These are phyloP conservation scores for Bombyx huttoni DNA, from an alignment of 2,888 invertebrate species.

Conservation along the genomic window DNA sequence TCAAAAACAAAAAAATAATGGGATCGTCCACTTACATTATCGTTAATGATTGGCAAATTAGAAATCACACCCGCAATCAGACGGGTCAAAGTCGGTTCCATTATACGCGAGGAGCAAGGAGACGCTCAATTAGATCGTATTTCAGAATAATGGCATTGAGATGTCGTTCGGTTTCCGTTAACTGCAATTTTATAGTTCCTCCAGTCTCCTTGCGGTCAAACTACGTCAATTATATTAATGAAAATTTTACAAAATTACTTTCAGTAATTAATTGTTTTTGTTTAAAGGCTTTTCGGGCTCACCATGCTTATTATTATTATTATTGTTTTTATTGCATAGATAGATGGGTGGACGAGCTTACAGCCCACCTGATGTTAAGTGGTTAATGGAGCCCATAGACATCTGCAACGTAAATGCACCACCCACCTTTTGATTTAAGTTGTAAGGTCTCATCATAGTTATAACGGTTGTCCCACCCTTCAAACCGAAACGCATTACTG, in stretches of 20 bases:
- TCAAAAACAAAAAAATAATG: neutral
- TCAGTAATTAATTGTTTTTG: constrained; percentile 21
- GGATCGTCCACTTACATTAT: neutral
- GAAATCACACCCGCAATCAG: neutral
- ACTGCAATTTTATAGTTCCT: constrained; percentile 56
- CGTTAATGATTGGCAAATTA: neutral
- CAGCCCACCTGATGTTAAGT: too few species aligned
- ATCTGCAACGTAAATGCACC: too few species aligned
- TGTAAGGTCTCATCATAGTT: too few species aligned
- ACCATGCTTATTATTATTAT: neutral
- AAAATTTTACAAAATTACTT: constrained; percentile 35
- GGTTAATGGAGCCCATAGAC: too few species aligned
- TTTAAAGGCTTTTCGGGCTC: constrained; percentile 10
- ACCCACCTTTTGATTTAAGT: too few species aligned
- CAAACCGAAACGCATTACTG: too few species aligned
- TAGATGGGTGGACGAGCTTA: neutral
- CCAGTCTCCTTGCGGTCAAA: constrained; percentile 31
- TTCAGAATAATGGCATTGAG: constrained; percentile 46
- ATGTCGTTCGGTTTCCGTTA: constrained; percentile 38
- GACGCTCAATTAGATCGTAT: constrained; percentile 39
- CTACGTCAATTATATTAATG: constrained; percentile 50
- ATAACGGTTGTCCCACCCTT: too few species aligned
- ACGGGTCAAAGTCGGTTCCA: constrained; percentile 10
- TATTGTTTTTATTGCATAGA: neutral
- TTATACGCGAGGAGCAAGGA: constrained; percentile 12